These are phyloP conservation scores for Drosophila biarmipes DNA, from an alignment of 1,140 invertebrate species.

Conservation along the genomic window DNA sequence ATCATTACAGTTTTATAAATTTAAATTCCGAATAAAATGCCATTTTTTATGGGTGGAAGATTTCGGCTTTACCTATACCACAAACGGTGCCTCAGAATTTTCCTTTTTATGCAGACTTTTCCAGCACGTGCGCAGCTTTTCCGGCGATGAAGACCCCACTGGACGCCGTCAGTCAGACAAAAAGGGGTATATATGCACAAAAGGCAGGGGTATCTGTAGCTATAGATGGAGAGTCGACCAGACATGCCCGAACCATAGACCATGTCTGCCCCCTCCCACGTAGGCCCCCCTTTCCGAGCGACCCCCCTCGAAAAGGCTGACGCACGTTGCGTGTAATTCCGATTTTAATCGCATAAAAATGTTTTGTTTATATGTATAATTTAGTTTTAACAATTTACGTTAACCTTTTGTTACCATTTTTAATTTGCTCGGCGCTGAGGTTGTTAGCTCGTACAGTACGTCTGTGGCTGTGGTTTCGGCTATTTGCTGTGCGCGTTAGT, in stretches of 20 bases:
- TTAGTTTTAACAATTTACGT: slow-evolving; percentile 82
- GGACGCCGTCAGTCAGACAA: slow-evolving; percentile 44
- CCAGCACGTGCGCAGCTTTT: slow-evolving; percentile 82
- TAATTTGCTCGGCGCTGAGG: slow-evolving; percentile 60
- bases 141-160: slow-evolving; percentile 43
- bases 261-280: slow-evolving; percentile 48
- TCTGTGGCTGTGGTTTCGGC: slow-evolving; percentile 21
- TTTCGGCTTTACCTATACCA: slow-evolving; percentile 13
- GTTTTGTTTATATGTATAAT: slow-evolving; percentile 84
- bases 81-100: slow-evolving; percentile 15
- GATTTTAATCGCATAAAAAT: slow-evolving; percentile 82
- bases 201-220: background rate
- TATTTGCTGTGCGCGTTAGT: slow-evolving; percentile 37
- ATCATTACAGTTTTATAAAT: background rate
- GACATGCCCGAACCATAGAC: slow-evolving; percentile 44
- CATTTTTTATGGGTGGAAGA: background rate
- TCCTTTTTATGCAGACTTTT: slow-evolving; percentile 70
- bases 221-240: slow-evolving; percentile 16
- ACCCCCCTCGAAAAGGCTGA: slow-evolving; percentile 39
- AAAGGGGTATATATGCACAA: slow-evolving; percentile 16
- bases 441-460: slow-evolving; percentile 31
- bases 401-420: slow-evolving; percentile 83
- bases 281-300: slow-evolving; percentile 1
- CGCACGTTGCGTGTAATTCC: slow-evolving; percentile 83
- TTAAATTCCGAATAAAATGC: background rate